Evolutionary conservation across 1,140 invertebrate species (phyloP).

Genomic region (Heliconius hermathena): DNA sequence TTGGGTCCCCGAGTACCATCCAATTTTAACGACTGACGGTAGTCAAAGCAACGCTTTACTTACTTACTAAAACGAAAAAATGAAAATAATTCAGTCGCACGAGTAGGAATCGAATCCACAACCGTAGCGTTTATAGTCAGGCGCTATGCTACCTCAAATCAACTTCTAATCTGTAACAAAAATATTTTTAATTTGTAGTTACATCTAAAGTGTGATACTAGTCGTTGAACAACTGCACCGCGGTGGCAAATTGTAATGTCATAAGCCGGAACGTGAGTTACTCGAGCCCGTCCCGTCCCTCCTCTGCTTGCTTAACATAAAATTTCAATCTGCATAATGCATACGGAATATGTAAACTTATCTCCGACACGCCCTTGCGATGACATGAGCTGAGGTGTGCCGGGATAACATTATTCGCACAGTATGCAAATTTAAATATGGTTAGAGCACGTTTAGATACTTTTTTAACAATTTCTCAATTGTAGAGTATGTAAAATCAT

Average conservation of each 20-base stretch:
- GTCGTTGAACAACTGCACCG: neutral
- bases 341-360: conserved; percentile 80
- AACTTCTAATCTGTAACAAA: too few species aligned
- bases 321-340: conserved; percentile 80
- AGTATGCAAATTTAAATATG: conserved; percentile 75
- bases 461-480: neutral
- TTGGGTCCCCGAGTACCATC: too few species aligned
- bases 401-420: conserved; percentile 78
- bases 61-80: too few species aligned
- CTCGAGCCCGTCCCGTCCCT: conserved; percentile 38
- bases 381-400: conserved; percentile 74
- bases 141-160: too few species aligned
- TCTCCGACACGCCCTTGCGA: conserved; percentile 74
- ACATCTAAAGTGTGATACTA: neutral
- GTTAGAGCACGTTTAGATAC: conserved; percentile 62
- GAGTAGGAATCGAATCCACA: too few species aligned
- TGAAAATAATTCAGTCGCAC: too few species aligned
- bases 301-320: conserved; percentile 70
- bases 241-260: conserved; percentile 53
- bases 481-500: too few species aligned
- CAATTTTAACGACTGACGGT: too few species aligned
- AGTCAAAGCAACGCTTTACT: too few species aligned
- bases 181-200: too few species aligned
- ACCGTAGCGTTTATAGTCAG: too few species aligned
- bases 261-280: conserved; percentile 30